A percentile compares a stretch with the other conserved stretches of the same genome.
Evolutionary conservation across 64 coral and sea anemone species (phyloP).

Genomic region (Actinia equina): DNA sequence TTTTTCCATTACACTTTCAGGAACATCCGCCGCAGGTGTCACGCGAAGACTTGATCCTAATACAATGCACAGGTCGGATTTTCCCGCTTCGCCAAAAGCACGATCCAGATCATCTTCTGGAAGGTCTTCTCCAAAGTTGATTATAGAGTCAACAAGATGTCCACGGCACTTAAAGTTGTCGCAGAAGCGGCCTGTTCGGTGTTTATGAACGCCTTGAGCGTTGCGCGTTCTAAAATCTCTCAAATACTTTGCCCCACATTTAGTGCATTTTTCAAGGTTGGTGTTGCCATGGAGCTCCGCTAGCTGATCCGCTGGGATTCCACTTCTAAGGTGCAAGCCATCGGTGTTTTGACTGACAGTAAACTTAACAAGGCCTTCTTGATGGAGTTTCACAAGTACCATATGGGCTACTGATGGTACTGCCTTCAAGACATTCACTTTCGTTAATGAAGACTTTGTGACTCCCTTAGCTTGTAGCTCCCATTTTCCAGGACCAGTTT

Average conservation of each 20-base stretch:
- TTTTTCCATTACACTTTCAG: slow-evolving; percentile 31
- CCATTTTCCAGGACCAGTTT: slow-evolving; percentile 71
- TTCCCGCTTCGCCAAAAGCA: slow-evolving; percentile 46
- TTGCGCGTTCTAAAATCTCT: slow-evolving; percentile 67
- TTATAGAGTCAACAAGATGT: slow-evolving; percentile 70
- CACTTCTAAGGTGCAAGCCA: slow-evolving; percentile 64
- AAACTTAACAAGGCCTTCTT: slow-evolving; percentile 62
- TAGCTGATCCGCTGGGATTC: not conserved
- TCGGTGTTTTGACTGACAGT: slow-evolving; percentile 76
- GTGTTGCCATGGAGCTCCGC: slow-evolving; percentile 21
- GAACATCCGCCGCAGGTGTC: slow-evolving; percentile 73
- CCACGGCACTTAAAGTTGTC: slow-evolving; percentile 54
- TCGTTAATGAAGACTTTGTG: not conserved
- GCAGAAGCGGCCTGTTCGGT: slow-evolving; percentile 65
- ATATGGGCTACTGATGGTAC: slow-evolving; percentile 55
- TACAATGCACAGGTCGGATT: slow-evolving; percentile 63
- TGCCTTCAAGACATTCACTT: slow-evolving; percentile 16
- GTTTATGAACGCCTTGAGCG: slow-evolving; percentile 61
- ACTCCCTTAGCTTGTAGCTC: slow-evolving; percentile 64
- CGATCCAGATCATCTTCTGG: slow-evolving; percentile 49
- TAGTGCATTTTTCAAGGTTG: slow-evolving; percentile 53
- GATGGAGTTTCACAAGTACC: slow-evolving; percentile 60
- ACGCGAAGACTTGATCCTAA: slow-evolving; percentile 83
- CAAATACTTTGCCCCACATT: slow-evolving; percentile 62
- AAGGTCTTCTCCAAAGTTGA: slow-evolving; percentile 81